phyloP scores from a whole-genome alignment of 2,113 vertebrate genomes.

The Eublepharis macularius region DNA sequence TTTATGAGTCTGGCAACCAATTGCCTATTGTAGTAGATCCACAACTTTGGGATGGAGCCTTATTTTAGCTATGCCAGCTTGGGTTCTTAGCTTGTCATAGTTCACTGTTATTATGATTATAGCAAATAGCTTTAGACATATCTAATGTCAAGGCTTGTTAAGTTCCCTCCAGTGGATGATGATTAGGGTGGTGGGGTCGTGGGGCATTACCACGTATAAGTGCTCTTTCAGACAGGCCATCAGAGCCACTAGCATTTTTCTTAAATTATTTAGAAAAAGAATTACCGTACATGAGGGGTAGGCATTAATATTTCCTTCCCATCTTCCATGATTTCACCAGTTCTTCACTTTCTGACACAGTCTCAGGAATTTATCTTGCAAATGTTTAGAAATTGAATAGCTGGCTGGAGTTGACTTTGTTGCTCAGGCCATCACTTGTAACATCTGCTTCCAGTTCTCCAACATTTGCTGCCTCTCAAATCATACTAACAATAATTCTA shows the following conservation, averaged over 20 bases:
- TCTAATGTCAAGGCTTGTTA: not conserved
- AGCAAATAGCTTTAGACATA: conserved; percentile 1
- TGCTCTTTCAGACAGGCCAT: conserved; percentile 27
- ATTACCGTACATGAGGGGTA: conserved; percentile 44
- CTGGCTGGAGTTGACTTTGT: not conserved
- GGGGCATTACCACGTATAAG: not conserved
- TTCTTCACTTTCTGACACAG: not conserved
- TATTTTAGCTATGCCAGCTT: not conserved
- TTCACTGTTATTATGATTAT: rapidly evolving
- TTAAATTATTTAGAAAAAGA: conserved; percentile 9
- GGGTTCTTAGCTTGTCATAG: conserved; percentile 1
- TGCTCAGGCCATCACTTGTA: conserved; percentile 29
- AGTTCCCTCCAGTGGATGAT: not conserved
- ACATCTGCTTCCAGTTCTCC: conserved; percentile 26
- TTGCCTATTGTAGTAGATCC: not conserved
- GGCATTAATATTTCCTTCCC: conserved; percentile 37
- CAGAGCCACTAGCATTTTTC: not conserved
- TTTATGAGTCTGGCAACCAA: conserved; percentile 4
- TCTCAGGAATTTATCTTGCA: not conserved
- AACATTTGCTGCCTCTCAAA: not conserved
- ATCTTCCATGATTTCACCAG: not conserved
- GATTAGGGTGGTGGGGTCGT: not conserved
- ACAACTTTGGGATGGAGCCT: rapidly evolving
- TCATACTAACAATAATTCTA: conserved; percentile 38
- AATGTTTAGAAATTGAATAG: conserved; percentile 27